These are phyloP conservation scores for Allacma fusca DNA, from an alignment of 2,888 invertebrate genomes.

Conservation along the genomic window DNA sequence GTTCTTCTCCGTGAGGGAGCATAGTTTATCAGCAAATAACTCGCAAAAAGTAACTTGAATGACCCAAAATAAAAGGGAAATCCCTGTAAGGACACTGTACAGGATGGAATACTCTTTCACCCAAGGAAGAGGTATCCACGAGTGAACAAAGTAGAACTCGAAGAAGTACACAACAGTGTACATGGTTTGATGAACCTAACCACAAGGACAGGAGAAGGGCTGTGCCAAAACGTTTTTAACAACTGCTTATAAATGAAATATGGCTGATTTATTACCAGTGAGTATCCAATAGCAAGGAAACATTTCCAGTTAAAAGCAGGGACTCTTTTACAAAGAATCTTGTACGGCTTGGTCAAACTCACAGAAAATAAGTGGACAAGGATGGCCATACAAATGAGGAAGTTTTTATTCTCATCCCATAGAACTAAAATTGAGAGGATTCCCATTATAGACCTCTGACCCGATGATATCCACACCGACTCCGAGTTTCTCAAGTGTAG, in stretches of 20 bases:
- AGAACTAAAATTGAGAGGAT: constrained; percentile 6
- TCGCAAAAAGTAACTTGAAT: constrained; percentile 27
- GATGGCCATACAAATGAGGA: constrained; percentile 26
- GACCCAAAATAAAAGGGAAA: constrained; percentile 26
- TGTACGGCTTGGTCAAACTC: neutral
- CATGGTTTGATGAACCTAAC: constrained; percentile 13
- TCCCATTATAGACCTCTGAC: neutral
- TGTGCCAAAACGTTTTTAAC: too few relatives aligned
- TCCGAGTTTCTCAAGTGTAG: neutral
- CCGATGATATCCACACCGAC: neutral
- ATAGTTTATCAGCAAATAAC: constrained; percentile 6
- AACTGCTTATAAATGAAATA: too few relatives aligned
- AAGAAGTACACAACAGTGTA: neutral
- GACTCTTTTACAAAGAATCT: neutral
- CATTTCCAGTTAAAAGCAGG: neutral
- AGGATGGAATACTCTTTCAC: neutral
- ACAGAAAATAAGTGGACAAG: constrained; percentile 34
- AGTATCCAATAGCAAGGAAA: neutral
- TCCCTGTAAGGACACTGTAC: constrained; percentile 18
- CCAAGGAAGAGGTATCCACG: neutral
- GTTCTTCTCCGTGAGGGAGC: neutral
- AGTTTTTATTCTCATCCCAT: constrained; percentile 28
- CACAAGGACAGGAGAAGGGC: too few relatives aligned
- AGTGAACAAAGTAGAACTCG: constrained; percentile 29
- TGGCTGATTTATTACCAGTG: neutral